Conservation (phyloP, 2,797 vertebrate species). For the Phrynocephalus guinanensis region DNA sequence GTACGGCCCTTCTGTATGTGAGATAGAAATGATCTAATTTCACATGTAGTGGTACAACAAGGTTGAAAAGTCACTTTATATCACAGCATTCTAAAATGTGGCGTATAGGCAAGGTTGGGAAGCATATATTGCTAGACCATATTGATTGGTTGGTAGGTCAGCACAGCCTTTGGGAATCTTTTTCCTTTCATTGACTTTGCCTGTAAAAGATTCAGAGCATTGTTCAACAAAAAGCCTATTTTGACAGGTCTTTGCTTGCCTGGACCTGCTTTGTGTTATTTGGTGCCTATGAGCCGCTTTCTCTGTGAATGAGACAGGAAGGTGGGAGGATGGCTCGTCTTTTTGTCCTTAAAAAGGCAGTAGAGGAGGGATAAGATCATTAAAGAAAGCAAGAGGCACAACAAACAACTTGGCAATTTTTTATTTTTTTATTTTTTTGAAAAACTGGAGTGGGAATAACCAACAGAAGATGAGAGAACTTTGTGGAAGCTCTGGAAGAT, state of each 20-base stretch:
- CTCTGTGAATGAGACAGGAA: background rate
- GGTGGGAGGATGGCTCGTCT: background rate
- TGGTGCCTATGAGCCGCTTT: background rate
- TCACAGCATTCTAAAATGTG: background rate
- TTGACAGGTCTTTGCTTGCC: background rate
- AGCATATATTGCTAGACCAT: background rate
- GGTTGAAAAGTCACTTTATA: constrained; percentile 22
- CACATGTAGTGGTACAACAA: background rate
- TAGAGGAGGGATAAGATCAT: background rate
- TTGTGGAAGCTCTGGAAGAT: background rate
- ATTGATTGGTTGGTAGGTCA: background rate
- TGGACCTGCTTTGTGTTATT: no score
- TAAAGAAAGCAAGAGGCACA: background rate
- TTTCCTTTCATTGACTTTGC: background rate
- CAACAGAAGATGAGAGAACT: background rate
- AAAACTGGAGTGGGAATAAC: background rate
- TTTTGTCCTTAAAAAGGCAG: background rate
- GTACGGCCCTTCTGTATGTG: background rate
- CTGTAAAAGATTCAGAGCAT: background rate
- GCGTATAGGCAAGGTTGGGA: background rate
- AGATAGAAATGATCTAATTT: background rate
- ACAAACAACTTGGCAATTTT: background rate
- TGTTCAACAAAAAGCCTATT: background rate
- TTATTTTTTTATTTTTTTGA: background rate
- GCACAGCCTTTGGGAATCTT: background rate